These are phyloP conservation scores for Caenorhabditis panamensis DNA, from an alignment of 2,888 invertebrate species.

Conservation along the genomic window DNA sequence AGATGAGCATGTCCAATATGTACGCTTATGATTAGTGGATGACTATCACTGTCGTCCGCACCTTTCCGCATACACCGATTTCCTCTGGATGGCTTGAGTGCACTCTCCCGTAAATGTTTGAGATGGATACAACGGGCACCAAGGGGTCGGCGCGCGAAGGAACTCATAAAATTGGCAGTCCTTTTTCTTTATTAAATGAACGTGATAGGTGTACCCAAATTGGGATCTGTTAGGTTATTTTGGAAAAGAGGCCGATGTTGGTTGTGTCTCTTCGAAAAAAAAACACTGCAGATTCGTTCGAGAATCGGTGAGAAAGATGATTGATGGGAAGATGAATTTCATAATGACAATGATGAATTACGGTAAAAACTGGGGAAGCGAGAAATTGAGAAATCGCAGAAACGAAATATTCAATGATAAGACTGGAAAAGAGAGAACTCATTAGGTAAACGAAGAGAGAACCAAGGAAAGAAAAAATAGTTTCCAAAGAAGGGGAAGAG, in stretches of 20 bases:
- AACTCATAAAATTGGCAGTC: neutral
- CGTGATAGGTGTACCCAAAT: neutral
- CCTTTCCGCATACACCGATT: slow-evolving; percentile 50
- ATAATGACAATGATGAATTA: neutral
- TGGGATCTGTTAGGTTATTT: neutral
- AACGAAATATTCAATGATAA: slow-evolving; percentile 2
- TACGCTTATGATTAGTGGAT: slow-evolving; percentile 59
- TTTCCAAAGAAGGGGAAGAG: neutral
- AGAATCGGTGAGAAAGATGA: neutral
- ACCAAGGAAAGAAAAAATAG: neutral
- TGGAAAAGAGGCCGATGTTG: no score
- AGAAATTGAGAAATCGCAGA: neutral
- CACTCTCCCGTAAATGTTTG: slow-evolving; percentile 14
- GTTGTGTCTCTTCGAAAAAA: neutral
- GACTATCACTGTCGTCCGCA: slow-evolving; percentile 60
- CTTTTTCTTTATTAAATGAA: slow-evolving; percentile 8
- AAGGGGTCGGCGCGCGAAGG: neutral
- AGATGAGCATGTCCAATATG: slow-evolving; percentile 53
- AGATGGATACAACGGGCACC: slow-evolving; percentile 10
- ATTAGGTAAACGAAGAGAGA: neutral
- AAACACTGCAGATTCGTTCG: no score
- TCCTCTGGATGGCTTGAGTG: slow-evolving; percentile 15
- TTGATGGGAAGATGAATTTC: neutral
- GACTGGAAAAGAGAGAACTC: neutral
- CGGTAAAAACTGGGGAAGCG: neutral